Percentiles rank a stretch among this genome's conserved stretches.
These are phyloP conservation scores for Papilio xuthus DNA, from an alignment of 1,140 invertebrate genomes.

Conservation along the genomic window DNA sequence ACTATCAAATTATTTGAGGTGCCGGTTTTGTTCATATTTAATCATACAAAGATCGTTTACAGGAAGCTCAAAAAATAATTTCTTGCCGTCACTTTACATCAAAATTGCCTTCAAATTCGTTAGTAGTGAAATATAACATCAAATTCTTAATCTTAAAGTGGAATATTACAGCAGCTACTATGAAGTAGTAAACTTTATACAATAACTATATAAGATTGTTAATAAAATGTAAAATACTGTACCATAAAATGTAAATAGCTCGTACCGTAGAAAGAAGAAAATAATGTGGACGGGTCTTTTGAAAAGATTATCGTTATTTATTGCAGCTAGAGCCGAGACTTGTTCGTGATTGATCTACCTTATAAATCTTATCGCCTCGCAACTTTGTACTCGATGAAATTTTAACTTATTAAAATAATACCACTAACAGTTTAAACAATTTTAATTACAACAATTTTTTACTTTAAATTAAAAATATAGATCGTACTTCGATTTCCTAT, in stretches of 20 bases:
- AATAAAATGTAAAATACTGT: background rate
- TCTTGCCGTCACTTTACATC: background rate
- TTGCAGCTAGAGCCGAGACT: conserved; percentile 52
- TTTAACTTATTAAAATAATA: conserved; percentile 20
- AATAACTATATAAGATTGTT: conserved; percentile 2
- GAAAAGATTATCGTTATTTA: conserved; percentile 63
- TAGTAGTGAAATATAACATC: background rate
- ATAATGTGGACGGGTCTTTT: conserved; percentile 43
- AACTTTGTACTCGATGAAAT: conserved; percentile 25
- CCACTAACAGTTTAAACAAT: background rate
- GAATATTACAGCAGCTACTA: background rate
- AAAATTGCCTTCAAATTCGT: background rate
- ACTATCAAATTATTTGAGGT: no score
- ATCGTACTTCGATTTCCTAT: no score
- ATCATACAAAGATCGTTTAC: no score
- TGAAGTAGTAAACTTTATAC: conserved; percentile 7
- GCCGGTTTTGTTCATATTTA: no score
- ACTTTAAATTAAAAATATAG: background rate
- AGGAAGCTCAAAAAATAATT: background rate
- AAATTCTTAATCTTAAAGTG: background rate
- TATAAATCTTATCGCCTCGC: conserved; percentile 24
- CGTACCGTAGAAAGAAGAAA: background rate
- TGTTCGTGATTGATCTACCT: conserved; percentile 46
- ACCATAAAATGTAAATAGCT: conserved; percentile 20
- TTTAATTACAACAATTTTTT: background rate